These are phyloP conservation scores for Heterodera filipjevi DNA, from an alignment of 2,888 invertebrate genomes.

Conservation along the genomic window DNA sequence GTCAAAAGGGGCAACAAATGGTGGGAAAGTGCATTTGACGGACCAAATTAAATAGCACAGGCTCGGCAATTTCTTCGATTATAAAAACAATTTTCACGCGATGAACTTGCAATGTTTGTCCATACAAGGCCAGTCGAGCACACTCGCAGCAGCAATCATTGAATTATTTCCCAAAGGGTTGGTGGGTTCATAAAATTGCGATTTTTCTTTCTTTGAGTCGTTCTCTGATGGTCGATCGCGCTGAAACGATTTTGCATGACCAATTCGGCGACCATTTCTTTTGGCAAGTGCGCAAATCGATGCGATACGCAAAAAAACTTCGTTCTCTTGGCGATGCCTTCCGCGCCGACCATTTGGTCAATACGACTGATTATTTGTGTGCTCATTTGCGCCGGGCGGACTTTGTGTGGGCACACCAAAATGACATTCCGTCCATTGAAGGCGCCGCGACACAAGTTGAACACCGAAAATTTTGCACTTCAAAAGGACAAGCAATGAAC, in stretches of 20 bases:
- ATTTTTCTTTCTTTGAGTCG: background rate
- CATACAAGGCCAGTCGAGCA: constrained; percentile 66
- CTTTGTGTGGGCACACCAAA: constrained; percentile 78
- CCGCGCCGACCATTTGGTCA: constrained; percentile 55
- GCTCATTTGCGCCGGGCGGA: constrained; percentile 87
- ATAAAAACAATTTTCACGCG: constrained; percentile 74
- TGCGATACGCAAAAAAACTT: constrained; percentile 81
- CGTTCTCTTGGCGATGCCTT: constrained; percentile 75
- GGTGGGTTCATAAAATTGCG: background rate
- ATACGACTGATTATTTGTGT: constrained; percentile 76
- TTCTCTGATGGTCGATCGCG: constrained; percentile 67
- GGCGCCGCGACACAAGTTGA: constrained; percentile 78
- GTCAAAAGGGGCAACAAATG: constrained; percentile 46
- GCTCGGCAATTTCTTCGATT: constrained; percentile 76
- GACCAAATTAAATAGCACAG: constrained; percentile 41
- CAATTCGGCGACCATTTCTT: constrained; percentile 81
- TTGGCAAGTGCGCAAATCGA: constrained; percentile 81
- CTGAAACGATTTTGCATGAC: constrained; percentile 85
- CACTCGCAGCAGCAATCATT: constrained; percentile 48
- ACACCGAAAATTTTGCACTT: constrained; percentile 65
- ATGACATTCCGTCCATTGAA: constrained; percentile 79
- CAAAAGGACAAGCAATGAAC: constrained; percentile 69
- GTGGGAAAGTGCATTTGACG: constrained; percentile 24
- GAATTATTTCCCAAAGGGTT: constrained; percentile 38
- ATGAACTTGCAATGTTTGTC: constrained; percentile 77